These are phyloP conservation scores for Vesta saturnalis DNA, from an alignment of 2,888 invertebrate genomes.

Conservation along the genomic window DNA sequence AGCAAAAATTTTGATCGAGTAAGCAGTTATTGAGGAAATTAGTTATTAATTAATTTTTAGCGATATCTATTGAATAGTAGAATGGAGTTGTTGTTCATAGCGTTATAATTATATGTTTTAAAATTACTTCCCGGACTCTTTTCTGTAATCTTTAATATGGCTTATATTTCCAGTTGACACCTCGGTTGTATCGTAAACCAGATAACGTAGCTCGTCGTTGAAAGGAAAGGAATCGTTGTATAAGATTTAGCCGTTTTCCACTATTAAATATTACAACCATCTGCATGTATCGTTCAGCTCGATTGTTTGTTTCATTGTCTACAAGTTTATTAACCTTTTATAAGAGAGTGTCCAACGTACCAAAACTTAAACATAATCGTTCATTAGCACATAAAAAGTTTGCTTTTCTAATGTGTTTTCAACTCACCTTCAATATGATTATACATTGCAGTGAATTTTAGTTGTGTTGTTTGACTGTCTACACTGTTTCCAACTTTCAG, in stretches of 20 bases:
- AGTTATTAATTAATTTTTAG: no score
- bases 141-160: neutral
- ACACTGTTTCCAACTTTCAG: no score
- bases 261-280: neutral
- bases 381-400: neutral
- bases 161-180: neutral
- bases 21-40: no score
- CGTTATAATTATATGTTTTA: no score
- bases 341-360: neutral
- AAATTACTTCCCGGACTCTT: neutral
- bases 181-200: neutral
- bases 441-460: no score
- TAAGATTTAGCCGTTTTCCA: constrained; percentile 1
- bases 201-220: neutral
- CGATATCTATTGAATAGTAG: no score
- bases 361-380: neutral
- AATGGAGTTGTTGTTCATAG: no score
- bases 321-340: neutral
- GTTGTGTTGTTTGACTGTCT: no score
- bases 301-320: constrained; percentile 3
- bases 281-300: neutral
- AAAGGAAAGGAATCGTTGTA: no score
- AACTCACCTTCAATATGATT: neutral
- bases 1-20: no score
- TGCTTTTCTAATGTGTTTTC: neutral